Evolutionary conservation across 2,113 vertebrate genomes (phyloP).

Genomic region (Melanostigma gelatinosum): DNA sequence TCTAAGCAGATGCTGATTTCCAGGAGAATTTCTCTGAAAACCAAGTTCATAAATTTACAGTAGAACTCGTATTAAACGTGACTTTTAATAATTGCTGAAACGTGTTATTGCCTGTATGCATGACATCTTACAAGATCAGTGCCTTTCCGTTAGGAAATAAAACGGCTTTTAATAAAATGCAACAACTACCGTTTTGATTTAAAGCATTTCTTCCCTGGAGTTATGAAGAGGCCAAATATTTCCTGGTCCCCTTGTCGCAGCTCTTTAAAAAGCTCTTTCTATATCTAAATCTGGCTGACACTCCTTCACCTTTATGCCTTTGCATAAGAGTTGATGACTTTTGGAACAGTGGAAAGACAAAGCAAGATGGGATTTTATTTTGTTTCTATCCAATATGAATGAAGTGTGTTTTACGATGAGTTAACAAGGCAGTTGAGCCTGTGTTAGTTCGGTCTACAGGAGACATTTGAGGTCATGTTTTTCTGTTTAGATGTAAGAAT

Average conservation of each 20-base stretch:
- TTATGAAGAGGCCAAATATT: not conserved
- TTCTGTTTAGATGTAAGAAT: not conserved
- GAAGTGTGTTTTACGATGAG: not conserved
- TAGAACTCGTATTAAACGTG: not conserved
- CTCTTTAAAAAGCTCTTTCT: not conserved
- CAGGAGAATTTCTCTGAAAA: not conserved
- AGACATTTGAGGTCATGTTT: not conserved
- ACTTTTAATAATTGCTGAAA: not conserved
- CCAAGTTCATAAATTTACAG: not conserved
- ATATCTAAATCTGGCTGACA: not conserved
- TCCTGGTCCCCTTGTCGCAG: not conserved
- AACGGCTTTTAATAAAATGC: not conserved
- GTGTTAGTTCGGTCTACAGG: no score
- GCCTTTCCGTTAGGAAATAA: not conserved
- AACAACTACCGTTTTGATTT: not conserved
- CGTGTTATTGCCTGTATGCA: not conserved
- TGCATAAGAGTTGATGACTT: not conserved
- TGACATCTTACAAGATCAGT: not conserved
- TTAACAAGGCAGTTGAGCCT: no score
- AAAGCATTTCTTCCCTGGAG: not conserved
- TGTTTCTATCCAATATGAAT: not conserved
- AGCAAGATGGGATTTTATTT: not conserved
- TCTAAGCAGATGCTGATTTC: not conserved
- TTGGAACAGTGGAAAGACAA: not conserved
- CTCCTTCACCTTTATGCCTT: not conserved